Percentiles rank a stretch among this genome's conserved stretches.
Evolutionary conservation across 2,797 vertebrate genomes (phyloP).

Genomic region (Fistularia tabacaria): DNA sequence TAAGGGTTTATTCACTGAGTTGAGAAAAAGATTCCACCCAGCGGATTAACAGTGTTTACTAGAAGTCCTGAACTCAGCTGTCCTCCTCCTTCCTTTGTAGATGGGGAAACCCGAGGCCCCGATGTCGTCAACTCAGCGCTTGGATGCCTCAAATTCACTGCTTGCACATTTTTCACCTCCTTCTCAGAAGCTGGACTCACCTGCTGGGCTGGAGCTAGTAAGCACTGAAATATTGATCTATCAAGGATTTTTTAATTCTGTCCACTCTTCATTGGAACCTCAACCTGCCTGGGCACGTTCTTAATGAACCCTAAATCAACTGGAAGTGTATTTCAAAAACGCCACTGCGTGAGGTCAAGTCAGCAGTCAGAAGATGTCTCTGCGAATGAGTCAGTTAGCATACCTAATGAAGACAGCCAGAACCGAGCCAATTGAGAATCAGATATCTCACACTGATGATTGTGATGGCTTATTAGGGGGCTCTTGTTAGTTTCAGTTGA

Average conservation of each 20-base stretch:
- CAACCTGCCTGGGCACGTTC: no score
- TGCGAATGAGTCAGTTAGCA: conserved; percentile 22
- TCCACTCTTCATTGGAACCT: no score
- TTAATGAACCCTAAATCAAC: no score
- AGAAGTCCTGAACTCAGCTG: conserved; percentile 1
- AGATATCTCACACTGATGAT: conserved; percentile 23
- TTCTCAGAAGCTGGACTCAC: neutral
- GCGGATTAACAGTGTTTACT: no score
- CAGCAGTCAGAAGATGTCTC: conserved; percentile 3
- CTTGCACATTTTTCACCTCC: conserved; percentile 16
- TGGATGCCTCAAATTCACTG: conserved; percentile 25
- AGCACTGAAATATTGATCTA: neutral
- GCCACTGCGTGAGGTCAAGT: neutral
- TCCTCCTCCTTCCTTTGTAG: conserved; percentile 22
- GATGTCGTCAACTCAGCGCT: conserved; percentile 9
- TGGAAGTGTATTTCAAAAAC: no score
- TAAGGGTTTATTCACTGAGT: no score
- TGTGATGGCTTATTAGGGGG: conserved; percentile 19
- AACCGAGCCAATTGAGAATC: conserved; percentile 20
- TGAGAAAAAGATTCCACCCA: no score
- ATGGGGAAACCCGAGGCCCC: conserved; percentile 13
- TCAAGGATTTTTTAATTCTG: no score
- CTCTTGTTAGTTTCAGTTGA: conserved; percentile 32
- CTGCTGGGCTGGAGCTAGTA: conserved; percentile 1
- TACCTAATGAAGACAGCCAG: conserved; percentile 22